Evolutionary conservation across 2,888 invertebrate genomes (phyloP).

Genomic region (Temnothorax ravouxi): DNA sequence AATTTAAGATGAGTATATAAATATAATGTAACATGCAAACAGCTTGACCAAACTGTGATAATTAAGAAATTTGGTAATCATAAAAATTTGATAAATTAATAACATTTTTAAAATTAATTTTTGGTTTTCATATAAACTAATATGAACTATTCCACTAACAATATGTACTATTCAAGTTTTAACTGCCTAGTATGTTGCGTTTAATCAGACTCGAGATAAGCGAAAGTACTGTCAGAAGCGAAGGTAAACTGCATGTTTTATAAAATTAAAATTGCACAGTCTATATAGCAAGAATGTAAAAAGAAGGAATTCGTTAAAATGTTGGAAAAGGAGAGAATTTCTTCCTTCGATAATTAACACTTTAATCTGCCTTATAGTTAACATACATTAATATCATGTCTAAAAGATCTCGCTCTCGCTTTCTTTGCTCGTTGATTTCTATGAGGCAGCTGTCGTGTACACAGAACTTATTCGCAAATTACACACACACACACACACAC

Average conservation of each 20-base stretch:
- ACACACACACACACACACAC: not conserved
- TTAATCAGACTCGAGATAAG: not conserved
- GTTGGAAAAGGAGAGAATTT: slow-evolving; percentile 3
- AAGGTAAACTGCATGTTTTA: slow-evolving; percentile 10
- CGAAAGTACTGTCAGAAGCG: not conserved
- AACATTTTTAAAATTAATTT: not conserved
- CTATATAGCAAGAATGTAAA: not conserved
- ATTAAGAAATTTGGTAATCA: not conserved
- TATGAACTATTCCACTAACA: not conserved
- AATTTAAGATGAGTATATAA: not conserved
- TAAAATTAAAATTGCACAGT: slow-evolving; percentile 22
- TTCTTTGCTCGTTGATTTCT: slow-evolving; percentile 8
- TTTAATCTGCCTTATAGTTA: not conserved
- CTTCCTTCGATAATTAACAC: slow-evolving; percentile 5
- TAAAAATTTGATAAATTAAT: not conserved
- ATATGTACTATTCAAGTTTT: not conserved
- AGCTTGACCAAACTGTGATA: not conserved
- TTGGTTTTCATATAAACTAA: not conserved
- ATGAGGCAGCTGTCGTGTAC: not conserved
- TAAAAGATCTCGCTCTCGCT: slow-evolving; percentile 1
- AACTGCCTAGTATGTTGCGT: not conserved
- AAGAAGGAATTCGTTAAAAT: slow-evolving; percentile 1
- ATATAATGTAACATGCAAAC: slow-evolving; percentile 2
- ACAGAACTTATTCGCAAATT: slow-evolving; percentile 5
- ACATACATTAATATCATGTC: slow-evolving; percentile 17